Conservation (phyloP, 2,888 invertebrate species). For the Aleiodes alternator region DNA sequence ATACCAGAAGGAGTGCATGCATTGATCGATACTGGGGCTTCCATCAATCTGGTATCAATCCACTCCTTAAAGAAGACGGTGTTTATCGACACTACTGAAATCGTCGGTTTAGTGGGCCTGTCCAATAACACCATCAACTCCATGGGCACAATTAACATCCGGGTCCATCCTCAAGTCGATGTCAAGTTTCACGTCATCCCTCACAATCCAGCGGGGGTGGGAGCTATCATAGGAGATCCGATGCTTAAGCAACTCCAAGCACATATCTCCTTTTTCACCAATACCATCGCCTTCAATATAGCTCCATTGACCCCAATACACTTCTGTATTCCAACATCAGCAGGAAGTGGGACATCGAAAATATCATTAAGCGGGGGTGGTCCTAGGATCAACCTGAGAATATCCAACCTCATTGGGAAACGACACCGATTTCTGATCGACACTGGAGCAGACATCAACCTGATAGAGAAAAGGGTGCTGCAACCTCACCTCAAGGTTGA, state of each 20-base stretch:
- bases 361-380: constrained; percentile 8
- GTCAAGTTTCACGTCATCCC: constrained; percentile 3
- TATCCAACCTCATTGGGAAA: not conserved
- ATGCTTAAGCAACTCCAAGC: not conserved
- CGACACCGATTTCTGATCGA: not conserved
- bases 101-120: not conserved
- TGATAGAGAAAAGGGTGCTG: no score
- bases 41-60: not conserved
- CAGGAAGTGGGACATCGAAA: not conserved
- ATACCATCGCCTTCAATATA: not conserved
- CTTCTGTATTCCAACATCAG: not conserved
- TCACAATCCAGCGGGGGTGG: not conserved
- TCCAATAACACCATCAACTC: not conserved
- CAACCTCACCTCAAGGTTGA: no score
- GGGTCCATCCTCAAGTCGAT: not conserved
- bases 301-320: not conserved
- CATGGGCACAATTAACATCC: not conserved
- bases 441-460: not conserved
- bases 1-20: not conserved
- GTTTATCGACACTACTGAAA: not conserved
- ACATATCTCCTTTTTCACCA: not conserved
- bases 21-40: not conserved
- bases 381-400: not conserved
- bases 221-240: not conserved
- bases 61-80: not conserved